Base-by-base conservation (phyloP, 2,797 vertebrate genomes). In the Typhlichthys eigenmanni region DNA sequence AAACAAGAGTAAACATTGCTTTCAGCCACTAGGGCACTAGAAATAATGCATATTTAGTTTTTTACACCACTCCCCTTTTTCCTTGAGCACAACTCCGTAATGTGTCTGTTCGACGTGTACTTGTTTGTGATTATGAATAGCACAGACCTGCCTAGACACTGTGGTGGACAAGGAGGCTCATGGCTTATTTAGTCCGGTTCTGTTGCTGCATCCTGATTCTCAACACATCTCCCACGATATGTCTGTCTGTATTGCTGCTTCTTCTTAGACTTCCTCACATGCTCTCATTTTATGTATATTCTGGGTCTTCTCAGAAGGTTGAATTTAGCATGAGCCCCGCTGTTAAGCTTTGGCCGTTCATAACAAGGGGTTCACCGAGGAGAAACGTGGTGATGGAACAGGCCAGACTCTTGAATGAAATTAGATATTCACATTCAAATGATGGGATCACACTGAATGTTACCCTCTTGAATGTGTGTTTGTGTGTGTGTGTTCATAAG, bases 301-400 rank as follows among this genome's bases (percentile, higher is more conserved):
- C 52, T 52, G 64, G 68, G 73, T 75, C 63, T 66, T 64, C 75
- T 75, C 66, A 58, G 53, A 66, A 55, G 60, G 68, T 58, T 9
- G 29, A 74, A 72, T 85, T 80, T 83, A 81, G 73, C 82, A 83
- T 82, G 80, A 86, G 80, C 68, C 74, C 66, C 45, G 38, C 70
- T 78, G 77, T 73, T 83, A 82, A 86, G 67, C 69, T 62, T 53
- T 29, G 58, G 55, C 43, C 67, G 63, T 75, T 67, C 56, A 53
- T 34, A 74, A 62, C 67, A 71, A 29, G 32, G 52, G 51, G 54
- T 71, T 19, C 58, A 69, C 55, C 57, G 62, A 64, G 62, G 59
- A 58, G 69, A 60, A 64, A 78, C 63, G 13, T 50, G 61, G 52
- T 29, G 34, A 19, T 29, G 62, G 17, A 24, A 43, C 29, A 32